phyloP scores from a whole-genome alignment of 2,888 invertebrate genomes.

The Drosophila heteroneura region DNA sequence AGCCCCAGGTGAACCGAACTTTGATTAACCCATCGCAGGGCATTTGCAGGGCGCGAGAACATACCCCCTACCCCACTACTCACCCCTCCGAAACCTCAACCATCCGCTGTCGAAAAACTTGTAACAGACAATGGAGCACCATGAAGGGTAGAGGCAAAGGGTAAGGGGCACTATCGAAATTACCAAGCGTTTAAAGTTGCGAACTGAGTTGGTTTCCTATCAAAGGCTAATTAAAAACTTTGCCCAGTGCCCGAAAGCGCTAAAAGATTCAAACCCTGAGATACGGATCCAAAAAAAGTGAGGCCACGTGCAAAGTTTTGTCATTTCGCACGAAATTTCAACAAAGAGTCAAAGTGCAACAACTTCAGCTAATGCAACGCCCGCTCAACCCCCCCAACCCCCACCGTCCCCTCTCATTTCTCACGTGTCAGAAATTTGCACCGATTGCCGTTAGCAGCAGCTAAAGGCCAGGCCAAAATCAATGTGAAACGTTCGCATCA shows the following conservation, averaged over 20 bases:
- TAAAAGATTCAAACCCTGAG: conserved; percentile 46
- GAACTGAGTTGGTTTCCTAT: conserved; percentile 75
- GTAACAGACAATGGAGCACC: conserved; percentile 34
- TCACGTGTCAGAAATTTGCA: conserved; percentile 12
- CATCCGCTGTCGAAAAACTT: conserved; percentile 30
- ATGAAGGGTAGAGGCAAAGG: not conserved
- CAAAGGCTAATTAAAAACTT: conserved; percentile 80
- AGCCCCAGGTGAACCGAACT: conserved; percentile 69
- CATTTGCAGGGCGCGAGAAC: not conserved
- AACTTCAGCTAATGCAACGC: conserved; percentile 32
- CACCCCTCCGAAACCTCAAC: too few species aligned
- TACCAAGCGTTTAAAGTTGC: conserved; percentile 60
- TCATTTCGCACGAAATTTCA: conserved; percentile 73
- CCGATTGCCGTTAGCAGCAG: not conserved
- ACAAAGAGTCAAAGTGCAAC: conserved; percentile 62
- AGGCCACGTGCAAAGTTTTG: conserved; percentile 66
- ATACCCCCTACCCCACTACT: not conserved
- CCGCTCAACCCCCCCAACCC: conserved; percentile 18
- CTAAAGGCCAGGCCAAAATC: not conserved
- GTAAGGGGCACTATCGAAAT: conserved; percentile 41
- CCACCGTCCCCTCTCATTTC: not conserved
- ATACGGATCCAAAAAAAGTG: not conserved
- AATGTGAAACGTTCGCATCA: conserved; percentile 5
- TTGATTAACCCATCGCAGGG: conserved; percentile 66
- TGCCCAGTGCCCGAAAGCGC: conserved; percentile 71